phyloP scores from a whole-genome alignment of 2,888 invertebrate species.

The Physocephala rufipes region DNA sequence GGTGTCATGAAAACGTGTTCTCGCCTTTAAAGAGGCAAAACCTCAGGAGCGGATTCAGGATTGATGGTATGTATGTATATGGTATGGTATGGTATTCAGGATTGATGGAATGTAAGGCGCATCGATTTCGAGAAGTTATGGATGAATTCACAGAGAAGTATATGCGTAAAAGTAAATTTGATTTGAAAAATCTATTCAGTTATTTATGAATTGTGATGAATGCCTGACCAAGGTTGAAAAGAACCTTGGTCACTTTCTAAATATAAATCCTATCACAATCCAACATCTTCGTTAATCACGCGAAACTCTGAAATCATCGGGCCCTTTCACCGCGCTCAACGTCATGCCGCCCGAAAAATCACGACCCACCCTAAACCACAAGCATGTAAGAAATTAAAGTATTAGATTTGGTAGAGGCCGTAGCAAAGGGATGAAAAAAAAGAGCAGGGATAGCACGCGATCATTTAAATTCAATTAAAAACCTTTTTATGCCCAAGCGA shows the following conservation, averaged over 20 bases:
- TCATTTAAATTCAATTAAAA: slow-evolving; percentile 66
- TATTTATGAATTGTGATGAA: no score
- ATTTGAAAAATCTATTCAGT: no score
- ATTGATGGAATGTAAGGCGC: no score
- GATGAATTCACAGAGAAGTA: no score
- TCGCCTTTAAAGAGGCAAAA: slow-evolving; percentile 35
- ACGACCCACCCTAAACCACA: slow-evolving; percentile 64
- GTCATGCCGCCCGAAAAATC: slow-evolving; percentile 48
- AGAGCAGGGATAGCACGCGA: slow-evolving; percentile 52
- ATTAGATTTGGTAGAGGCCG: slow-evolving; percentile 49
- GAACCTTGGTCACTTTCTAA: no score
- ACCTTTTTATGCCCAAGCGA: slow-evolving; percentile 53
- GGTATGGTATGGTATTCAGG: no score
- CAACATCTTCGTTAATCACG: no score
- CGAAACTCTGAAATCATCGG: no score
- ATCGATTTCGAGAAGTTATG: no score
- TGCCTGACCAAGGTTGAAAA: no score
- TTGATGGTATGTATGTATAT: neutral
- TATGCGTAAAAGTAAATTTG: no score
- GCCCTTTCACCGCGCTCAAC: neutral
- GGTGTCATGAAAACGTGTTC: slow-evolving; percentile 47
- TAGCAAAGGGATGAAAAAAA: slow-evolving; percentile 37
- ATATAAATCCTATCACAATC: no score
- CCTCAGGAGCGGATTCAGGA: slow-evolving; percentile 24
- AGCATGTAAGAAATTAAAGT: slow-evolving; percentile 60